Percentiles rank a stretch among this genome's conserved stretches.
phyloP scores from a whole-genome alignment of 2,888 invertebrate species.

The Linnaemya vulpina region DNA sequence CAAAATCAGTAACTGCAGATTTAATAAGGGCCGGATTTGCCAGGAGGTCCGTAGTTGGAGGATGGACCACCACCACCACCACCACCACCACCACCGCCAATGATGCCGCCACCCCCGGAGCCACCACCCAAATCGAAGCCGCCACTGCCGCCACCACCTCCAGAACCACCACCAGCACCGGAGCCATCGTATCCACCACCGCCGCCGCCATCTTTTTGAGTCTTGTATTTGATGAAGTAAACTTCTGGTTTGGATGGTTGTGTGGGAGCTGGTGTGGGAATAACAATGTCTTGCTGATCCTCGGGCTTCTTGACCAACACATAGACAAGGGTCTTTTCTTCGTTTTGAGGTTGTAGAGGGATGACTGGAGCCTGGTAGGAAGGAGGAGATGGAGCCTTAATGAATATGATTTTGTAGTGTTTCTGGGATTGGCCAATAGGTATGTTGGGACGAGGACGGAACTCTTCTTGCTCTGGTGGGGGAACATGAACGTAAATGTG shows the following conservation, averaged over 20 bases:
- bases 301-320: conserved; percentile 95
- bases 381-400: conserved; percentile 93
- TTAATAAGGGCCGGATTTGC: conserved; percentile 88
- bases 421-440: conserved; percentile 90
- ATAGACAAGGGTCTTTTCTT: conserved; percentile 94
- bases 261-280: conserved; percentile 90
- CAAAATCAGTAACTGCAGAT: conserved; percentile 19
- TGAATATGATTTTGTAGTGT: conserved; percentile 96
- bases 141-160: conserved; percentile 74
- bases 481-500: conserved; percentile 96
- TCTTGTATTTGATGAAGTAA: conserved; percentile 88
- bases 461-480: conserved; percentile 92
- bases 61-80: conserved; percentile 77
- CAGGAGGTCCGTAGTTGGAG: conserved; percentile 88
- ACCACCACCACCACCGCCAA: conserved; percentile 76
- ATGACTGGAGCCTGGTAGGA: conserved; percentile 92
- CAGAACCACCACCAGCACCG: conserved; percentile 74
- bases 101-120: conserved; percentile 77
- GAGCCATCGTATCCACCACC: conserved; percentile 73
- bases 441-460: conserved; percentile 85
- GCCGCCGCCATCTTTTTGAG: conserved; percentile 81
- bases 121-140: conserved; percentile 77
- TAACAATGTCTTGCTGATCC: conserved; percentile 90
- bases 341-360: conserved; percentile 91
- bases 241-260: conserved; percentile 95